Base-by-base conservation (phyloP, 2,888 invertebrate genomes). In the Balanococcus diminutus region DNA sequence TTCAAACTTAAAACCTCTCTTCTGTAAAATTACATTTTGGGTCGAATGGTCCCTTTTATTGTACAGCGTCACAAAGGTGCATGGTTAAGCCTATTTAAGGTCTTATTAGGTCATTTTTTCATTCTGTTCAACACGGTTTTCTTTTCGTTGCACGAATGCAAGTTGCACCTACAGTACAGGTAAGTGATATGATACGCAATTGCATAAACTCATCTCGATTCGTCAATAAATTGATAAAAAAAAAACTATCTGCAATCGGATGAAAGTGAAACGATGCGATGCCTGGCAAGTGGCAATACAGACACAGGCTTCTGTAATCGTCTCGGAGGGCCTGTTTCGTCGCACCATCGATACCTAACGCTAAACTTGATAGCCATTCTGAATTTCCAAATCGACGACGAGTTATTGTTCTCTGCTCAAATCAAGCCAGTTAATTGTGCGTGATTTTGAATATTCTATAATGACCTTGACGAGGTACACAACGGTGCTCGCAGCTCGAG, bases 391-490 rank as follows among this genome's bases (percentile, higher is more conserved):
- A 75, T 36, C 31, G n/a, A n/a, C n/a, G n/a, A n/a, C n/a, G n/a
- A n/a, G n/a, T n/a, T n/a, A 75, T 75, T 75, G 75, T 75, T 75
- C 32, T 75, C 75, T 6, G 22, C 39, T 51, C 42, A 82, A 82
- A 82, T 82, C 82, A 51, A 82, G 51, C 31, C 51, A 22, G 46
- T 82, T 82, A 84, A 84, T 84, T 84, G 84, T 67, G 67, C 84
- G 84, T 84, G 84, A 84, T 84, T 84, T 84, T 46, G 84, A 84
- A 84, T 84, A 84, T 84, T 84, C 46, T 75, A 83, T 56, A 84
- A 84, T 84, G 84, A 75, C 84, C 84, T 84, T 84, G 84, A 72
- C 46, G 75, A 42, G 25, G 46, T 25, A 75, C 39, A 67, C 75
- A 84, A 84, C 84, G 84, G 83, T 83, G 31, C 51, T 31, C 51